A percentile compares a stretch with the other conserved stretches of the same genome.
Conservation (phyloP, 2,113 vertebrate genomes). For the Crotalus helleri region DNA sequence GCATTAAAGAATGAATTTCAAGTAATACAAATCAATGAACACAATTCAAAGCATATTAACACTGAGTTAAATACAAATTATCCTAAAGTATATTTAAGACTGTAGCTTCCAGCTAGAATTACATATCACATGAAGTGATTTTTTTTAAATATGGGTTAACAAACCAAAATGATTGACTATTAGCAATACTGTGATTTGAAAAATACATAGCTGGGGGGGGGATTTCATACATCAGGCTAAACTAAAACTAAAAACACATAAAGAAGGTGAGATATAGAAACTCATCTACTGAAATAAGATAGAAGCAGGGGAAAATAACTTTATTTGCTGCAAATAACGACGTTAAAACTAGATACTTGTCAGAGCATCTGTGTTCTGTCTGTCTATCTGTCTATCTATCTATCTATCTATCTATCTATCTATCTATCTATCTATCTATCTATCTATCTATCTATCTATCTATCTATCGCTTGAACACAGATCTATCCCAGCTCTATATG, state of each 20-base stretch:
- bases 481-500: too few relatives aligned
- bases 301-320: neutral
- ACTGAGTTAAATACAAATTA: neutral
- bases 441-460: too few relatives aligned
- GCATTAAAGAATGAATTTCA: neutral
- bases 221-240: neutral
- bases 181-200: neutral
- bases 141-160: neutral
- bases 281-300: neutral
- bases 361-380: too few relatives aligned
- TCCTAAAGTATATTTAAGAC: neutral
- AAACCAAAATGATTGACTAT: neutral
- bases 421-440: too few relatives aligned
- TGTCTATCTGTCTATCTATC: too few relatives aligned
- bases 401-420: too few relatives aligned
- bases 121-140: neutral
- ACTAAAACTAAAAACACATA: neutral
- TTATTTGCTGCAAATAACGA: neutral
- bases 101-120: neutral
- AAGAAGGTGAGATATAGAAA: neutral
- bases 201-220: neutral
- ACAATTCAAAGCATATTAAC: neutral
- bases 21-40: neutral
- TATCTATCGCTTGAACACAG: too few relatives aligned
- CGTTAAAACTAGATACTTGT: conserved; percentile 17